phyloP scores from a whole-genome alignment of 2,113 vertebrate species.

The Daboia siamensis region DNA sequence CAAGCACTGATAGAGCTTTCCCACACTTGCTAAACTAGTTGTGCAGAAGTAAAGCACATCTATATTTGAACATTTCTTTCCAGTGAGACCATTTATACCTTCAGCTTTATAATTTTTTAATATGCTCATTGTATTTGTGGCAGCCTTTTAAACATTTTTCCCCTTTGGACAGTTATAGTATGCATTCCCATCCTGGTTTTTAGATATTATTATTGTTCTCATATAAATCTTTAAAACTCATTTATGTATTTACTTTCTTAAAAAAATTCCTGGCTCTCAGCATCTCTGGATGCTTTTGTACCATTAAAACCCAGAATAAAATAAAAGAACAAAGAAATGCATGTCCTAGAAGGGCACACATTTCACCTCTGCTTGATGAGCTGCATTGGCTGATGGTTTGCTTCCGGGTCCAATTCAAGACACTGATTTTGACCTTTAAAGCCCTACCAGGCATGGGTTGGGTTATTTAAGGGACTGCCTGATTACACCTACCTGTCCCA shows the following conservation, averaged over 20 bases:
- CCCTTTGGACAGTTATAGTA: not conserved
- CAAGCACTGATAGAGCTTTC: not conserved
- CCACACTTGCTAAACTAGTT: not conserved
- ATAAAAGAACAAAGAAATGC: not conserved
- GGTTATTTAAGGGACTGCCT: not conserved
- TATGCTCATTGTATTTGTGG: not conserved
- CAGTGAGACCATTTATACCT: not conserved
- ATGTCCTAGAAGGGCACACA: not conserved
- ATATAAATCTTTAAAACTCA: not conserved
- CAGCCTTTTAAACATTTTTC: not conserved
- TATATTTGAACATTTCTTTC: not conserved
- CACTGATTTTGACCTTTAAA: not conserved
- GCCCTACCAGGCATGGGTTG: not conserved
- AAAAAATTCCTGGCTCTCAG: not conserved
- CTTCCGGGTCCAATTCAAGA: not conserved
- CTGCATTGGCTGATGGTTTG: not conserved
- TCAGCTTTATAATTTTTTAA: not conserved
- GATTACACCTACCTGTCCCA: not conserved
- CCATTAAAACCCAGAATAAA: not conserved
- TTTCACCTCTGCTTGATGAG: not conserved
- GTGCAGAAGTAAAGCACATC: not conserved
- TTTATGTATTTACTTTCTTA: not conserved
- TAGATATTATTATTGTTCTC: not conserved
- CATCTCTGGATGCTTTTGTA: not conserved
- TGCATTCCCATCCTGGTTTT: not conserved